A percentile compares a stretch with the other conserved stretches of the same genome.
These are phyloP conservation scores for Mellivora capensis DNA, from an alignment of 2,113 vertebrate species.

Conservation along the genomic window DNA sequence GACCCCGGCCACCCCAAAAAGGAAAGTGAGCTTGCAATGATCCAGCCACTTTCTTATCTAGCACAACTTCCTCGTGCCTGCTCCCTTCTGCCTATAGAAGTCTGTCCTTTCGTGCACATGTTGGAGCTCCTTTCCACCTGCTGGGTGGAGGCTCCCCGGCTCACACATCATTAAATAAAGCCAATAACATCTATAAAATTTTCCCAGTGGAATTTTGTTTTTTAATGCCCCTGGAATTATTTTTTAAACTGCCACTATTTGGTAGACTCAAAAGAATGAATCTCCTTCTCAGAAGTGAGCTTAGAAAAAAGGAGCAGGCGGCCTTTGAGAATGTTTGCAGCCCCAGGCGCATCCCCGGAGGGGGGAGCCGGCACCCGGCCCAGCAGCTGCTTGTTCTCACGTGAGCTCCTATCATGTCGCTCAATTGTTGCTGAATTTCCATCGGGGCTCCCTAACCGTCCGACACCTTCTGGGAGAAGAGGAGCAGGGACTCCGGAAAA, in stretches of 20 bases:
- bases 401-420: accelerated
- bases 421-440: neutral
- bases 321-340: neutral
- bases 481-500: neutral
- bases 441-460: too few relatives aligned
- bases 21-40: neutral
- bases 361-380: accelerated
- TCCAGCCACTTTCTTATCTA: neutral
- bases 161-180: neutral
- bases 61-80: accelerated
- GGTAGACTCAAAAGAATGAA: neutral
- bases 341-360: neutral
- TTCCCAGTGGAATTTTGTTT: neutral
- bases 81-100: neutral
- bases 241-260: neutral
- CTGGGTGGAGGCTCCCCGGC: neutral
- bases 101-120: neutral
- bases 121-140: neutral
- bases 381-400: accelerated
- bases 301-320: neutral
- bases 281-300: neutral
- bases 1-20: neutral
- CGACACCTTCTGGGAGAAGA: neutral
- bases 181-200: neutral
- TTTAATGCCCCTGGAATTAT: neutral